Base-by-base conservation (phyloP, 2,797 vertebrate species). In the Parauchenoglanis ngamensis region DNA sequence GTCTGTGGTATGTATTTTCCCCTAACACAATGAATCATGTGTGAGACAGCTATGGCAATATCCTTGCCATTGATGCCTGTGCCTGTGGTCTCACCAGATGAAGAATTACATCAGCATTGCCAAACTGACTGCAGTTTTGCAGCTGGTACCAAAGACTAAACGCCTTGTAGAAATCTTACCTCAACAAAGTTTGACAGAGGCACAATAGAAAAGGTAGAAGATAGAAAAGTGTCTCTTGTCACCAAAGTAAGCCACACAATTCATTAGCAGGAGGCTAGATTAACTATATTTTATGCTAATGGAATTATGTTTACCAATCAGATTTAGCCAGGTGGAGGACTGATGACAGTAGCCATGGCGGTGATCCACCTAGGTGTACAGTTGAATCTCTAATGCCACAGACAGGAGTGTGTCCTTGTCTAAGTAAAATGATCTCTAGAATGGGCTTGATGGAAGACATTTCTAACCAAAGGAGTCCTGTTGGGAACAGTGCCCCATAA, bases 71-170 rank as follows among this genome's bases (percentile, higher is more conserved):
- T 78, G 54, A 79, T 59, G 76, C 19, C 28, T 59, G 76, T 35
- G 52, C 40, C 40, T 12, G 77, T 79, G 77, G 17, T 79, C 77
- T 79, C 56, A 79, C 31, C 4, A 59, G n/a, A 31, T 77, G n/a
- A 56, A 77, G 12, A 23, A 52, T 56, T 77, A 77, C 15, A 2
- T 56, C 17, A 56, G 49, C 75, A 56, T 31, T 56, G 17, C n/a
- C 77, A 79, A 23, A 79, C 28, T 57, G 31, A 79, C 54, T 2
- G 2, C 54, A 40, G 28, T 79, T 57, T 79, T 59, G 19, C 77
- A 79, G 31, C 54, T 79, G 31, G 77, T 59, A 59, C 56, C 10
- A 28, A 35, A 19, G 19, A 57, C 54, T 57, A 78, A 57, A 57
- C 35, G 8, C 4, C 3, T 23, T 79, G 23, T 78, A 31, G 52